Percentiles rank a stretch among this genome's conserved stretches.
phyloP scores from a whole-genome alignment of 2,797 vertebrate species.

The Enteromius viviparus region DNA sequence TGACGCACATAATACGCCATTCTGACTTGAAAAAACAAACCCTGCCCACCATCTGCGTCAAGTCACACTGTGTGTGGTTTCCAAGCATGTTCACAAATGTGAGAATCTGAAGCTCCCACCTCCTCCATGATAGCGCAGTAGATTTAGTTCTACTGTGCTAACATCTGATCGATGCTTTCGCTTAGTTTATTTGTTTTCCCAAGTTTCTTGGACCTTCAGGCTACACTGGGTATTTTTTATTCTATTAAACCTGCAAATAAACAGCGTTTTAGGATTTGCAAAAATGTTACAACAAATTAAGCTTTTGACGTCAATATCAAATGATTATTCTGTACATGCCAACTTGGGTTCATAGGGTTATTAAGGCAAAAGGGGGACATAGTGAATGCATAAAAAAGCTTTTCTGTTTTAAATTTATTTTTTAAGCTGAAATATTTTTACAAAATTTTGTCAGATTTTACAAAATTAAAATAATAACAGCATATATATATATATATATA shows the following conservation, averaged over 20 bases:
- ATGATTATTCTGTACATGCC: not conserved
- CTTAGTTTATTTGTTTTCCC: not conserved
- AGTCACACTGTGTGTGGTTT: constrained; percentile 7
- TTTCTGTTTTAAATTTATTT: not conserved
- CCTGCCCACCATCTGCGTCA: constrained; percentile 38
- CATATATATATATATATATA: too few relatives aligned
- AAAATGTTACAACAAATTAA: constrained; percentile 1
- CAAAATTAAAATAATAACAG: too few relatives aligned
- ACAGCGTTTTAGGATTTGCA: not conserved
- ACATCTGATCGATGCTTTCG: constrained; percentile 3
- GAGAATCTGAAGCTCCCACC: constrained; percentile 3
- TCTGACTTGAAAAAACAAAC: not conserved
- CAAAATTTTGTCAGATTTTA: too few relatives aligned
- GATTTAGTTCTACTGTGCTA: not conserved
- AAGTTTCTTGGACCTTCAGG: not conserved
- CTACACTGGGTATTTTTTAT: not conserved
- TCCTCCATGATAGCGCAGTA: not conserved
- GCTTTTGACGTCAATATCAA: not conserved
- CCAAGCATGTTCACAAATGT: constrained; percentile 20
- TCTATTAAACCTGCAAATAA: not conserved
- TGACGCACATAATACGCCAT: constrained; percentile 28
- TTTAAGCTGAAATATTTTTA: too few relatives aligned
- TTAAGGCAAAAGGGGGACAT: not conserved
- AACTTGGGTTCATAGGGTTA: not conserved
- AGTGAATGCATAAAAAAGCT: not conserved